phyloP scores from a whole-genome alignment of 2,113 vertebrate species.

The Butorides virescens region DNA sequence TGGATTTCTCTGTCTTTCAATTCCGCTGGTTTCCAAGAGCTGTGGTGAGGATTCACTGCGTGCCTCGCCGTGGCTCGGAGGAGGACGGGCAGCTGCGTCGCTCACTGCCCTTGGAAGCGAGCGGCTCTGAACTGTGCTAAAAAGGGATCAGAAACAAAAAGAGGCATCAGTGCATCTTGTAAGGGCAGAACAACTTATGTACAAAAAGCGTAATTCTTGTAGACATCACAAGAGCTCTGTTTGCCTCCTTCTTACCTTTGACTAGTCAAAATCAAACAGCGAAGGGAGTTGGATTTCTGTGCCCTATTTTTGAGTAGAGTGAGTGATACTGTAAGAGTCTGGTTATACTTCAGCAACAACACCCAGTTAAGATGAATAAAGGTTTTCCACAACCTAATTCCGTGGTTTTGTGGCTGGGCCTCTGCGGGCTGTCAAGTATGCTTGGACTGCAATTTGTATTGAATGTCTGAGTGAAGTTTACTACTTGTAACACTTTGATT shows the following conservation, averaged over 20 bases:
- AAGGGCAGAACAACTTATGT: not conserved
- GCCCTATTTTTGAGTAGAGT: not conserved
- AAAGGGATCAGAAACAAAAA: not conserved
- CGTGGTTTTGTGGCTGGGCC: rapidly evolving
- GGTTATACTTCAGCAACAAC: not conserved
- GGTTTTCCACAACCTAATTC: not conserved
- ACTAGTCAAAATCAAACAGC: not conserved
- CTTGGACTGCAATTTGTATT: not conserved
- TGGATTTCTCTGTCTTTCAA: not conserved
- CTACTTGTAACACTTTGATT: not conserved
- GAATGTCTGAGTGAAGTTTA: not conserved
- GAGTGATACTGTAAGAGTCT: not conserved
- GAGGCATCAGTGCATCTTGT: not conserved
- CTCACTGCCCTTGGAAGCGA: not conserved
- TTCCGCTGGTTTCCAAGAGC: not conserved
- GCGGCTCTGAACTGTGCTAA: not conserved
- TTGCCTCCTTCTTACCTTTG: not conserved
- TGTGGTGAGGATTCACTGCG: not conserved
- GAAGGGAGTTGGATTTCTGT: not conserved
- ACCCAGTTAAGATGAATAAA: not conserved
- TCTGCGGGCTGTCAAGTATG: not conserved
- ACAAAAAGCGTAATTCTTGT: not conserved
- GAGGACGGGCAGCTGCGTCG: rapidly evolving
- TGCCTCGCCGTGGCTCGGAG: rapidly evolving
- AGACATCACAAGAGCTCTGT: not conserved